Evolutionary conservation across 2,797 vertebrate genomes (phyloP).

Genomic region (Spea hammondii): DNA sequence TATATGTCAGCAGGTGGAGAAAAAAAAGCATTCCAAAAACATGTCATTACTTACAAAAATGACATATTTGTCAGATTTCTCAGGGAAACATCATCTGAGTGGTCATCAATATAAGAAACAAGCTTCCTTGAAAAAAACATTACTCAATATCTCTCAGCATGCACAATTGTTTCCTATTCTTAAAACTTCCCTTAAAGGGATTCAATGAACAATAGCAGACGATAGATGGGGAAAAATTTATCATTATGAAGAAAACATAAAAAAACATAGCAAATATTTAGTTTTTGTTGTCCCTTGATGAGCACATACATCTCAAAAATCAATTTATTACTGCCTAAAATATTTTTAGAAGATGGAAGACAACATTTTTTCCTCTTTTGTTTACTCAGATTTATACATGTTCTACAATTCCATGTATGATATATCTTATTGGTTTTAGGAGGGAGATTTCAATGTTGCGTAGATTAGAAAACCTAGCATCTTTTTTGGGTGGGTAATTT

Average conservation of each 20-base stretch:
- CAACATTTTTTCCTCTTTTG: too few species aligned
- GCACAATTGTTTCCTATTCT: constrained; percentile 27
- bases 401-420: too few species aligned
- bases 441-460: too few species aligned
- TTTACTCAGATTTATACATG: too few species aligned
- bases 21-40: background rate
- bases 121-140: constrained; percentile 19
- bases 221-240: background rate
- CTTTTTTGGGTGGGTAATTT: too few species aligned
- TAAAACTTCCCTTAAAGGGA: constrained; percentile 1
- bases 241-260: background rate
- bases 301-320: too few species aligned
- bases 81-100: constrained; percentile 3
- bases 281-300: background rate
- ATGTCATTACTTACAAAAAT: background rate
- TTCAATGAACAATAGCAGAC: constrained; percentile 6
- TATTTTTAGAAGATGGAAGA: too few species aligned
- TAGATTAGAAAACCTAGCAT: too few species aligned
- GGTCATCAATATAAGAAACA: constrained; percentile 33
- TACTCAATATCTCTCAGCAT: constrained; percentile 34
- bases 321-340: too few species aligned
- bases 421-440: too few species aligned
- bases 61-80: constrained; percentile 15
- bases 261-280: background rate
- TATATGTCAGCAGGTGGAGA: background rate